Percentiles rank a stretch among this genome's conserved stretches.
Evolutionary conservation across 1,140 invertebrate species (phyloP).

Genomic region (Parasteatoda tepidariorum): DNA sequence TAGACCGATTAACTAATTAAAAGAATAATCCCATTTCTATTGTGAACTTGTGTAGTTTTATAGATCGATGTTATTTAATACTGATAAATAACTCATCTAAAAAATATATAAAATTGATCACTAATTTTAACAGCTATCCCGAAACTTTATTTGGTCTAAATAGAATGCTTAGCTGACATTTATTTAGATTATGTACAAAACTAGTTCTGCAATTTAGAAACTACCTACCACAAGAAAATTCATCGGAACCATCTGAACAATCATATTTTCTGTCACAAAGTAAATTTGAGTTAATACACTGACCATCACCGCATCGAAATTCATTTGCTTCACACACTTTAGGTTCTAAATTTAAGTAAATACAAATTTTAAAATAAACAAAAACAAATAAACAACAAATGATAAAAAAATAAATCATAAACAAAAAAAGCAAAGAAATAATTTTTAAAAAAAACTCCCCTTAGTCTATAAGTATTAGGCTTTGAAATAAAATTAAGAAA

Average conservation of each 20-base stretch:
- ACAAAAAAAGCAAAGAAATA: neutral
- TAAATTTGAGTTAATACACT: slow-evolving; percentile 65
- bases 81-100: no score
- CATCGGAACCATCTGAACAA: slow-evolving; percentile 70
- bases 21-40: no score
- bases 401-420: no score
- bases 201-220: no score
- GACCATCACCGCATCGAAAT: slow-evolving; percentile 67
- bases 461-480: neutral
- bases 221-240: slow-evolving; percentile 69
- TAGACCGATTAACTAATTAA: no score
- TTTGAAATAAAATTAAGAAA: neutral
- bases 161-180: no score
- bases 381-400: neutral
- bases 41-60: no score
- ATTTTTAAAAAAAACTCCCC: neutral
- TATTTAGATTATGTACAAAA: no score
- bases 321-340: slow-evolving; percentile 64
- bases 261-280: slow-evolving; percentile 65
- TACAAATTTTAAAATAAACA: slow-evolving; percentile 1
- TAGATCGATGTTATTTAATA: no score
- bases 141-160: no score
- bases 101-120: no score
- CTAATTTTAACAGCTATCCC: no score
- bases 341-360: neutral